Base-by-base conservation (phyloP, 2,113 vertebrate species). In the Gila orcuttii region DNA sequence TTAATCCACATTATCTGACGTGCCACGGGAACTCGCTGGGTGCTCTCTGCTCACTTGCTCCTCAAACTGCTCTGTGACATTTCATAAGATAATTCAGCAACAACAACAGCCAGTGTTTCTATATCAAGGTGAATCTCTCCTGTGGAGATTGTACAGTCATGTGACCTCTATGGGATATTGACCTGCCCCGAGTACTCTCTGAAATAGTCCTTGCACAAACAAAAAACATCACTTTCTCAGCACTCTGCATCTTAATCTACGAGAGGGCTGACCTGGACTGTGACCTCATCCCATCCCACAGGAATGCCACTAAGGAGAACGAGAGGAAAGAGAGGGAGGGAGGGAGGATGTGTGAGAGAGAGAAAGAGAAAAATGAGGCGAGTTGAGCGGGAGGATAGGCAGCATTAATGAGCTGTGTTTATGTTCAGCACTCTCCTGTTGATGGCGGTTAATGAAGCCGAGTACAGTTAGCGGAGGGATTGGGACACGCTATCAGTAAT, bases 391-490 rank as follows among this genome's bases (percentile, higher is more conserved):
- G 90, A 91, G 87, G 88, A 89, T 89, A 89, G 89, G 71, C 88
- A 92, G 87, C 87, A 89, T 90, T 93, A 94, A 94, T 94, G 93
- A 94, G 93, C 90, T 93, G 91, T 94, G 92, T 94, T 94, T 94
- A 91, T 94, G 93, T 93, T 91, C 92, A 91, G 90, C 86, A 89
- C 92, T 91, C 92, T 93, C 92, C 91, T 92, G 92, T 93, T 94
- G 94, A 94, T 92, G 93, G 92, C 75, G 73, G 92, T 90, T 95
- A 94, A 94, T 94, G 93, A 95, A 93, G 94, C 94, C 93, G 88
- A 89, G 88, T 89, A 93, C 92, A 93, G 91, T 93, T 92, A 90
- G 91, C 88, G 76, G 89, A 90, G 89, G 91, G 88, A 91, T 91
- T 88, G 93, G 91, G 92, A 91, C 92, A 90, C 91, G 52, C 89